Conservation (phyloP, 2,888 invertebrate genomes). For the Prostheceraeus crozeri region DNA sequence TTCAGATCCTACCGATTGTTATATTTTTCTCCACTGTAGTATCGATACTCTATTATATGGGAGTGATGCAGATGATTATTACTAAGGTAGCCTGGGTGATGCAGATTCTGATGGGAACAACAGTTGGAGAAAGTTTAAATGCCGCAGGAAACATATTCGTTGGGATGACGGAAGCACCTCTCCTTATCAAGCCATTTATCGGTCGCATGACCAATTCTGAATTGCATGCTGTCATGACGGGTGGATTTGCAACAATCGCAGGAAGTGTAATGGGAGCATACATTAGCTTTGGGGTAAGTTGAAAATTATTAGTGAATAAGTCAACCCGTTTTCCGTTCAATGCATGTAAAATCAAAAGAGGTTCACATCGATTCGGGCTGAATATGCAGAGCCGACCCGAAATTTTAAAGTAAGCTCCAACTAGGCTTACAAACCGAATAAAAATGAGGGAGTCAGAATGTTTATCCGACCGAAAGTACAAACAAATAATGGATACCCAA, state of each 20-base stretch:
- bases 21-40: slow-evolving; percentile 85
- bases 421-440: too few relatives aligned
- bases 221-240: slow-evolving; percentile 82
- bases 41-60: slow-evolving; percentile 77
- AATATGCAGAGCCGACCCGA: too few relatives aligned
- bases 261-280: slow-evolving; percentile 80
- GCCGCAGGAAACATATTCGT: slow-evolving; percentile 85
- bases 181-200: slow-evolving; percentile 79
- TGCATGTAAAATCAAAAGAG: too few relatives aligned
- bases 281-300: slow-evolving; percentile 72
- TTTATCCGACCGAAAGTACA: too few relatives aligned
- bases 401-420: too few relatives aligned
- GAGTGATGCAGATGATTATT: slow-evolving; percentile 75
- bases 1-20: slow-evolving; percentile 70
- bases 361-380: too few relatives aligned
- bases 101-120: slow-evolving; percentile 67
- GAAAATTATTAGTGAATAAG: too few relatives aligned
- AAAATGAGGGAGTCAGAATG: too few relatives aligned
- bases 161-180: slow-evolving; percentile 84
- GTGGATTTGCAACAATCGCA: slow-evolving; percentile 88
- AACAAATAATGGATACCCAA: too few relatives aligned
- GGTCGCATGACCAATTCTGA: slow-evolving; percentile 78
- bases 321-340: too few relatives aligned
- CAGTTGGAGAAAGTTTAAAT: slow-evolving; percentile 80
- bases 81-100: slow-evolving; percentile 70